Evolutionary conservation across 2,113 vertebrate genomes (phyloP), one percentile per base, ranked within the genome.

Genomic region (Marmota flaviventris): DNA sequence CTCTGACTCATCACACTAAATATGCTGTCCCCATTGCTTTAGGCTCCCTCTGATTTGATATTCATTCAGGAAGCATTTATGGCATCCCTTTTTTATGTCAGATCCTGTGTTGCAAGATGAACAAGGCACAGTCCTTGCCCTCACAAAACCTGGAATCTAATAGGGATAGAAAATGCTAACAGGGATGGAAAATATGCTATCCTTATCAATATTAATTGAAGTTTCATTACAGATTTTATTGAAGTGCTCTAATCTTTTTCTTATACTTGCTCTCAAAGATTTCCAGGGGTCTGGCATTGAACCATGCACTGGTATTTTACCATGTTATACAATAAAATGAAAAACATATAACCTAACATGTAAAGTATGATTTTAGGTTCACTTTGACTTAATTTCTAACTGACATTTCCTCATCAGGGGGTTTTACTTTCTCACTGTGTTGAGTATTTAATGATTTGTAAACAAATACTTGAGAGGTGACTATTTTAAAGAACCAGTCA

Each of bases 361-460:
- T 61, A n/a, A 61, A 84, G 34, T 61, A 58, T 72, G 34, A 84
- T 65, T 86, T 87, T 53, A 77, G 12, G 61, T 67, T 82, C 72
- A 3, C 13, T 87, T 45, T 87, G 25, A 72, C 58, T 95, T 89
- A 77, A 73, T 82, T 97, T 94, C 37, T 85, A 58, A 82, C 58
- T 85, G 48, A 77, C 53, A 89, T 42, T 86, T 73, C 51, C 78
- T 78, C 37, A 86, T 2, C 8, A 75, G 22, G 14, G 48, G 24
- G 17, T 96, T 95, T 83, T 34, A 61, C 13, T 93, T 96, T 85
- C 39, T 84, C 37, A n/a, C 16, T 72, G 17, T 32, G 32, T 48
- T 92, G 61, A 75, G 29, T 72, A 85, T 89, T 85, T 93, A 92
- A 91, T 73, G 51, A 65, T 58, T n/a, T 81, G 58, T 79, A 89